A percentile compares a stretch with the other conserved stretches of the same genome.
Conservation (phyloP, 2,888 invertebrate species). For the Melikaiella ostensackeni region DNA sequence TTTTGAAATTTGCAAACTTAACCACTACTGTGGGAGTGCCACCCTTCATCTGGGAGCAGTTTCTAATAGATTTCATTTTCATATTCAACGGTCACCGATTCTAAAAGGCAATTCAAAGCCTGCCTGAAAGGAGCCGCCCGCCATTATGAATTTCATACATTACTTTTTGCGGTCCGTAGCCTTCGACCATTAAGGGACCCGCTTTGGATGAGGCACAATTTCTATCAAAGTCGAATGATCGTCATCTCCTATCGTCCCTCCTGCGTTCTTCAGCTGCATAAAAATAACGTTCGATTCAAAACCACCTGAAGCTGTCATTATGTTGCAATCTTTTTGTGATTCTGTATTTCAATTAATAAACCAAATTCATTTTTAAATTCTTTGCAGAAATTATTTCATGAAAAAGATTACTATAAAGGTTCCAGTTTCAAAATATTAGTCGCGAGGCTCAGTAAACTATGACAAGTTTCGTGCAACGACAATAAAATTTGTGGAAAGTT, state of each 20-base stretch:
- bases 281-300: neutral
- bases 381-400: too few species aligned
- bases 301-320: too few species aligned
- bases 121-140: conserved; percentile 61
- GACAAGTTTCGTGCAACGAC: too few species aligned
- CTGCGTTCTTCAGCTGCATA: neutral
- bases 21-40: conserved; percentile 63
- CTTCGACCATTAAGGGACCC: conserved; percentile 39
- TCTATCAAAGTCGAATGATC: conserved; percentile 54
- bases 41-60: conserved; percentile 52
- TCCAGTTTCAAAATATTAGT: too few species aligned
- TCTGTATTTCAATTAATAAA: too few species aligned
- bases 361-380: too few species aligned
- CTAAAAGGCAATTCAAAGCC: conserved; percentile 39
- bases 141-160: conserved; percentile 68
- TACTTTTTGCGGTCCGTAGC: conserved; percentile 45
- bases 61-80: conserved; percentile 69
- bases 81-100: conserved; percentile 56
- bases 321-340: too few species aligned
- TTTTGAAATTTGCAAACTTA: conserved; percentile 72
- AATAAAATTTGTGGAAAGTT: too few species aligned
- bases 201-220: conserved; percentile 42
- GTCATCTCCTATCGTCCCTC: conserved; percentile 42
- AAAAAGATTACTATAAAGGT: too few species aligned
- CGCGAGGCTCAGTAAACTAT: too few species aligned